Evolutionary conservation across 2,797 vertebrate genomes (phyloP).

Genomic region (Sebastes elongatus): DNA sequence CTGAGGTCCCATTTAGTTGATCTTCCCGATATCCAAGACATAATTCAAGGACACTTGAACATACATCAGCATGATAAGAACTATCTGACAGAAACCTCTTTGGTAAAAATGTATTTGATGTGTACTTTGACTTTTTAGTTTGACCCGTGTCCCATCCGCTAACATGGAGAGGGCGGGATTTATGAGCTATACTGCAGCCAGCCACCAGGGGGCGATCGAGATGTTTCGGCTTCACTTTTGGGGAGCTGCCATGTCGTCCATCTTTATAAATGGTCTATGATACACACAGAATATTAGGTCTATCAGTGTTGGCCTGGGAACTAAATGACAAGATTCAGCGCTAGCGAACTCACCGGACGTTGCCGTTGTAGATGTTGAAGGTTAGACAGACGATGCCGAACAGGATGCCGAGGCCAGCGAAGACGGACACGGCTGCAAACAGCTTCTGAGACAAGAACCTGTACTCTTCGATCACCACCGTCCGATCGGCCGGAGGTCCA

Average conservation of each 20-base stretch:
- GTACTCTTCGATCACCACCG: conserved; percentile 91
- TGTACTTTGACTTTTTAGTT: no score
- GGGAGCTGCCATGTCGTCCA: no score
- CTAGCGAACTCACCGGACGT: conserved; percentile 85
- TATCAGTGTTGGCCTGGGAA: background rate
- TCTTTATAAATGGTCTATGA: background rate
- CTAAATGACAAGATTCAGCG: background rate
- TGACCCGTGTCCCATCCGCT: no score
- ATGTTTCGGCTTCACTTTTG: no score
- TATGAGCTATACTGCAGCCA: no score
- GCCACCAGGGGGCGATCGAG: no score
- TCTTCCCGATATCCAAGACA: background rate
- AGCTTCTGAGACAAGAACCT: conserved; percentile 94
- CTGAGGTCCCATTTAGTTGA: background rate
- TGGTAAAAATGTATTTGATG: no score
- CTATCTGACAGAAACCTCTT: no score
- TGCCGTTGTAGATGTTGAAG: conserved; percentile 98
- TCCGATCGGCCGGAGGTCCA: conserved; percentile 90
- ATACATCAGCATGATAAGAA: background rate
- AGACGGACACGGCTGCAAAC: conserved; percentile 93
- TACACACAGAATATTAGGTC: background rate
- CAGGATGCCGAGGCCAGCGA: conserved; percentile 93
- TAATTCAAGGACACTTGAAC: background rate
- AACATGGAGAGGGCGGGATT: no score
- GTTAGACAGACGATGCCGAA: conserved; percentile 92